These are phyloP conservation scores for Atrina japonica DNA, from an alignment of 2,888 invertebrate species.

Conservation along the genomic window DNA sequence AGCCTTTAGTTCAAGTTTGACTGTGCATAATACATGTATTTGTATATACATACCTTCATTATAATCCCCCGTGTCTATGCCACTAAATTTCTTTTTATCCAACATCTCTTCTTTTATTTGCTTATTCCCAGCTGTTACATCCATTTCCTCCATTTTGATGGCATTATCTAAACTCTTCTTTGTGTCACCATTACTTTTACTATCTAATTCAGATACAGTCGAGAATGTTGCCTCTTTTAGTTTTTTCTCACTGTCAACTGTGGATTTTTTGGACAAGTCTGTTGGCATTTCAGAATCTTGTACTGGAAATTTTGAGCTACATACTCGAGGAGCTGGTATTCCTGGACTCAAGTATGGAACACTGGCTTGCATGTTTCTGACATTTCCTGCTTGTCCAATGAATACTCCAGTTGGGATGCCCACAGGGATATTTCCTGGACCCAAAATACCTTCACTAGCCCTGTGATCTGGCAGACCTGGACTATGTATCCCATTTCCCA, in stretches of 20 bases:
- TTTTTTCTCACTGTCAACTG: not conserved
- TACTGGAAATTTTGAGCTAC: conserved; percentile 6
- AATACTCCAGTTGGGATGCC: conserved; percentile 5
- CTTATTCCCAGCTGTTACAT: conserved; percentile 2
- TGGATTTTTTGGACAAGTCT: conserved; percentile 22
- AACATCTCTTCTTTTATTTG: not conserved
- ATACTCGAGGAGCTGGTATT: not conserved
- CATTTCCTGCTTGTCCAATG: not conserved
- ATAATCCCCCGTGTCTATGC: conserved; percentile 33
- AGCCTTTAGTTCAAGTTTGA: no score
- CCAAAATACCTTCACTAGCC: not conserved
- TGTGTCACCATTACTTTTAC: no score
- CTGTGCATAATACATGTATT: no score
- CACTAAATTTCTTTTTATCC: conserved; percentile 10
- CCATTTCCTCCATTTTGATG: not conserved
- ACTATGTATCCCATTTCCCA: conserved; percentile 3
- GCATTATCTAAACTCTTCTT: no score
- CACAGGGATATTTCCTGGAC: conserved; percentile 10
- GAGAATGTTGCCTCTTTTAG: not conserved
- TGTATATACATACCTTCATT: conserved; percentile 38
- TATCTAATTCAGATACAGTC: no score
- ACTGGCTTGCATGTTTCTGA: not conserved
- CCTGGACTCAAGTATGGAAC: not conserved
- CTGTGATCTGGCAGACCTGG: conserved; percentile 2
- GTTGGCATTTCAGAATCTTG: conserved; percentile 22